Evolutionary conservation across 2,888 invertebrate genomes (phyloP).

Genomic region (Pseudococcus longispinus): DNA sequence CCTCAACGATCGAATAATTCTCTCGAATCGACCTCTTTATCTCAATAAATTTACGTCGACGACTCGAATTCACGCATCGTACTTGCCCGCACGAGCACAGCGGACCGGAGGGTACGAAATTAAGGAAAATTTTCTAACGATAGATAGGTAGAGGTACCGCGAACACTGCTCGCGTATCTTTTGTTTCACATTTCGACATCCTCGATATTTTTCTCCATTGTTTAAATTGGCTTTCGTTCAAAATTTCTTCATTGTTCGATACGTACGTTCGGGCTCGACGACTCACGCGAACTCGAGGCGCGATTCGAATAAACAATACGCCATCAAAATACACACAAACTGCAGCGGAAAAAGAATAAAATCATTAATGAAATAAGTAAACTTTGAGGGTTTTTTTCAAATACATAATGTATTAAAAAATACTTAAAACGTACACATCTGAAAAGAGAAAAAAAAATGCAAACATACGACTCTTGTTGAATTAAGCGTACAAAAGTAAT

Average conservation of each 20-base stretch:
- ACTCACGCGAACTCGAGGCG: not conserved
- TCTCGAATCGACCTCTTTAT: too few species aligned
- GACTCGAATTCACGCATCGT: not conserved
- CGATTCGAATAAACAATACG: not conserved
- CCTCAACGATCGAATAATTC: too few species aligned
- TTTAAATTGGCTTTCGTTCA: slow-evolving; percentile 1
- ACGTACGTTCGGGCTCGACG: not conserved
- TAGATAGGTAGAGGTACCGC: not conserved
- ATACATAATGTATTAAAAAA: not conserved
- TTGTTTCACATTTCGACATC: not conserved
- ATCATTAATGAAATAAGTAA: not conserved
- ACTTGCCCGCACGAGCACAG: not conserved
- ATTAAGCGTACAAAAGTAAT: slow-evolving; percentile 20
- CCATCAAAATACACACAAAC: not conserved
- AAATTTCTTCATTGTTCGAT: slow-evolving; percentile 28
- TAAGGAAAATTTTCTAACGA: slow-evolving; percentile 2
- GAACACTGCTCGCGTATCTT: not conserved
- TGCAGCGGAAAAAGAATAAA: not conserved
- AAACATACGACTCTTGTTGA: not conserved
- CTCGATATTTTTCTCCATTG: slow-evolving; percentile 5
- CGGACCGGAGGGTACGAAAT: not conserved
- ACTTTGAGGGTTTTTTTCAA: not conserved
- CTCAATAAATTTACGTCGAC: too few species aligned
- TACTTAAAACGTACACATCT: not conserved
- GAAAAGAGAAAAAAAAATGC: slow-evolving; percentile 21